Conservation (phyloP, 2,797 vertebrate species). For the Enteromius afrohamiltoni region DNA sequence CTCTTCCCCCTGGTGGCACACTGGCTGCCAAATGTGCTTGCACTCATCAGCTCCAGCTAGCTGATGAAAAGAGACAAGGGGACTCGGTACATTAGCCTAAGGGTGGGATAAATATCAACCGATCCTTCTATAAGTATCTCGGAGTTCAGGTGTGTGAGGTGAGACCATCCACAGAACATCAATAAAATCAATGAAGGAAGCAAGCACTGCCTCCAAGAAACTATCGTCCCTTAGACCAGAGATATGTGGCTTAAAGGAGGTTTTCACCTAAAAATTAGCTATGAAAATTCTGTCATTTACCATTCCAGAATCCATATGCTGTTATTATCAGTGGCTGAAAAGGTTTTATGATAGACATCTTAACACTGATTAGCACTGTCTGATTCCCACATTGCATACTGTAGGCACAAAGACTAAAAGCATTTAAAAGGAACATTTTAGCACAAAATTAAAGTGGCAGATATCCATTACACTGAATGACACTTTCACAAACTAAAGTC, state of each 20-base stretch:
- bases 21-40: constrained; percentile 74
- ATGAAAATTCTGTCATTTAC: neutral
- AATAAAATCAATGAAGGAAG: constrained; percentile 33
- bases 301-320: neutral
- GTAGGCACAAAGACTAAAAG: neutral
- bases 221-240: neutral
- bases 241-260: neutral
- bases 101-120: constrained; percentile 28
- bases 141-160: constrained; percentile 25
- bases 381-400: neutral
- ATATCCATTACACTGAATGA: neutral
- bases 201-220: neutral
- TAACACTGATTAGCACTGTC: neutral
- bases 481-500: neutral
- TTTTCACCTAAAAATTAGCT: neutral
- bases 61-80: constrained; percentile 77
- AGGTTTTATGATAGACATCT: neutral
- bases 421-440: neutral
- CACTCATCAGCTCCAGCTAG: constrained; percentile 67
- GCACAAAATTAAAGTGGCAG: neutral
- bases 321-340: neutral
- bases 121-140: constrained; percentile 20
- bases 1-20: constrained; percentile 60
- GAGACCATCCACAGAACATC: constrained; percentile 3
- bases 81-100: constrained; percentile 38